A percentile compares a stretch with the other conserved stretches of the same genome.
phyloP scores from a whole-genome alignment of 92 coral and sea anemone genomes.

The Actinernus sp. region DNA sequence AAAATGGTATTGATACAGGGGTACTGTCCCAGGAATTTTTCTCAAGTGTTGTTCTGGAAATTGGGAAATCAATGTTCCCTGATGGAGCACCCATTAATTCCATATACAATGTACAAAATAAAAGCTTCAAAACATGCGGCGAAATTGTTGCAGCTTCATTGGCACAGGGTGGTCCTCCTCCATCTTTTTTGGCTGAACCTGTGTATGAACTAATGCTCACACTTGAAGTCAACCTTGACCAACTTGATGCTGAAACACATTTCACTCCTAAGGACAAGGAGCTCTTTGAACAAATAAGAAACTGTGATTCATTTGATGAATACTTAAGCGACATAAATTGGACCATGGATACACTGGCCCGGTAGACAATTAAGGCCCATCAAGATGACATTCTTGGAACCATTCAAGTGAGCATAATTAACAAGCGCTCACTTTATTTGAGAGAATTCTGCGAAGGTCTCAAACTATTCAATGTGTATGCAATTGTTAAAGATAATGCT shows the following conservation, averaged over 20 bases:
- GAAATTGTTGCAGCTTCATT: slow-evolving; percentile 73
- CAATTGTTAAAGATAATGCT: slow-evolving; percentile 35
- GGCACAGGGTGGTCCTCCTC: slow-evolving; percentile 81
- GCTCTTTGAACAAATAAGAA: slow-evolving; percentile 41
- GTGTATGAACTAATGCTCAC: slow-evolving; percentile 53
- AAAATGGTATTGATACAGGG: slow-evolving; percentile 71
- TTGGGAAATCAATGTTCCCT: slow-evolving; percentile 64
- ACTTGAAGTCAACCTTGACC: slow-evolving; percentile 48
- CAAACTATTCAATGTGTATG: slow-evolving; percentile 30
- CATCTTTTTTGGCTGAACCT: slow-evolving; percentile 61
- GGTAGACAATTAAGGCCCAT: slow-evolving; percentile 35
- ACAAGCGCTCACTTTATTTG: slow-evolving; percentile 50
- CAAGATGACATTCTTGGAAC: slow-evolving; percentile 37
- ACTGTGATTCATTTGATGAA: slow-evolving; percentile 49
- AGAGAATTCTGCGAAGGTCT: slow-evolving; percentile 56
- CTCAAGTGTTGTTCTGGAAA: slow-evolving; percentile 47
- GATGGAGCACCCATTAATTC: slow-evolving; percentile 71
- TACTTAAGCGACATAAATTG: slow-evolving; percentile 48
- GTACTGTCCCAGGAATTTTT: slow-evolving; percentile 74
- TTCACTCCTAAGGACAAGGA: slow-evolving; percentile 60
- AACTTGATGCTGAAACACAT: slow-evolving; percentile 53
- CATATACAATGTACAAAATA: slow-evolving; percentile 66
- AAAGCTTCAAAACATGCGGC: slow-evolving; percentile 65
- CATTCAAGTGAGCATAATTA: slow-evolving; percentile 46
- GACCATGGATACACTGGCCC: slow-evolving; percentile 76